Percentiles rank a stretch among this genome's conserved stretches.
Evolutionary conservation across 2,888 invertebrate species (phyloP).

Genomic region (Chrysina gloriosa): DNA sequence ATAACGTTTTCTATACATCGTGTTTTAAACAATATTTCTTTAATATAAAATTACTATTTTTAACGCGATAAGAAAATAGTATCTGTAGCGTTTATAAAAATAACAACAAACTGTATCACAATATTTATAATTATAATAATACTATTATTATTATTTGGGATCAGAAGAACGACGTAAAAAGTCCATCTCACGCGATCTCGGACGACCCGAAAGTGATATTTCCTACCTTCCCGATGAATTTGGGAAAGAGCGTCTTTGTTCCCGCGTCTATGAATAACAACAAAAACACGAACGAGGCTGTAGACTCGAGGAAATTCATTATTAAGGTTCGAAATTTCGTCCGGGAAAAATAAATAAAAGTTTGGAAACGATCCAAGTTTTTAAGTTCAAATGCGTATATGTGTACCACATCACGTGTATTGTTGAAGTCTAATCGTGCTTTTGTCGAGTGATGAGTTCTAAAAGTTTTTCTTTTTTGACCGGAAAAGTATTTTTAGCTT

Average conservation of each 20-base stretch:
- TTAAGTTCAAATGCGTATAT: slow-evolving; percentile 18
- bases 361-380: slow-evolving; percentile 32
- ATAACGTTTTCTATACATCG: slow-evolving; percentile 25
- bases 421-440: neutral
- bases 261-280: slow-evolving; percentile 27
- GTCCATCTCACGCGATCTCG: neutral
- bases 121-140: too few species aligned
- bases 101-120: neutral
- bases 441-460: neutral
- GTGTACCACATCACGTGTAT: neutral
- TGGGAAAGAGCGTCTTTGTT: slow-evolving; percentile 28
- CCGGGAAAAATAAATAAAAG: slow-evolving; percentile 13
- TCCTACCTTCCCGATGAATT: slow-evolving; percentile 7
- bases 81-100: neutral
- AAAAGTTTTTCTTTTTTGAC: too few species aligned
- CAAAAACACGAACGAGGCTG: slow-evolving; percentile 21
- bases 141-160: too few species aligned
- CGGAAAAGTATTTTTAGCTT: too few species aligned
- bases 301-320: slow-evolving; percentile 33
- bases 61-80: neutral
- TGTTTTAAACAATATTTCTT: neutral
- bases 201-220: neutral
- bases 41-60: too few species aligned
- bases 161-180: slow-evolving; percentile 6
- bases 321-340: neutral